Base-by-base conservation (phyloP, 2,113 vertebrate genomes). In the Chlamydotis undulata region DNA sequence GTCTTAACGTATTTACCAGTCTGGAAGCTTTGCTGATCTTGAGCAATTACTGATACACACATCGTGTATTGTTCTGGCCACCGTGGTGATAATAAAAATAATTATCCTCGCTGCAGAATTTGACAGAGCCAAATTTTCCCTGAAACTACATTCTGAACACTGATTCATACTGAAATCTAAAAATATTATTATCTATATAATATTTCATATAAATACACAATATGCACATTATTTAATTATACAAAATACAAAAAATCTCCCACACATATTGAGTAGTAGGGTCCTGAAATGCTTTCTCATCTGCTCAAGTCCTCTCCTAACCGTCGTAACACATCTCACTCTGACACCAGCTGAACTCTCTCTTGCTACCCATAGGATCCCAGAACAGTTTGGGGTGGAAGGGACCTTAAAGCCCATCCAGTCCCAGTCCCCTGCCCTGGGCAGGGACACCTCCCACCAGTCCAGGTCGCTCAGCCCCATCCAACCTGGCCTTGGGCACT, bases 261-360 rank as follows among this genome's bases (percentile, higher is more conserved):
- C 6, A 1, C 17, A 17, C 2, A 1, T 14, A 61, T 1, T 39
- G 67, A 5, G 12, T 0, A n/a, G 17, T 14, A 39, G 28, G 52
- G 28, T 12, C 24, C 33, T 15, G 37, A 63, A 69, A 76, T 21
- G 29, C n/a, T 5, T 80, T 55, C 52, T 73, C 19, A 16, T 50
- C 23, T 53, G 57, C 55, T 39, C 14, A 28, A 55, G 53, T 12
- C 25, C 29, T 55, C 59, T 78, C 56, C 55, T 29, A n/a, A 50
- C 29, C 35, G 12, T 2, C 7, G 55, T 5, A 47, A 41, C 19
- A 9, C 9, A 33, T 33, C 70, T 49, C 4, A 28, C 29, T 28
- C 28, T 9, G 19, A 71, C 6, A 35, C n/a, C 37, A 29, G 18
- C 52, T 37, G 16, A 60, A 55, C 21, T n/a, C 70, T 39, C 25